Base-by-base conservation (phyloP, 2,113 vertebrate species). In the Notothenia rossii region DNA sequence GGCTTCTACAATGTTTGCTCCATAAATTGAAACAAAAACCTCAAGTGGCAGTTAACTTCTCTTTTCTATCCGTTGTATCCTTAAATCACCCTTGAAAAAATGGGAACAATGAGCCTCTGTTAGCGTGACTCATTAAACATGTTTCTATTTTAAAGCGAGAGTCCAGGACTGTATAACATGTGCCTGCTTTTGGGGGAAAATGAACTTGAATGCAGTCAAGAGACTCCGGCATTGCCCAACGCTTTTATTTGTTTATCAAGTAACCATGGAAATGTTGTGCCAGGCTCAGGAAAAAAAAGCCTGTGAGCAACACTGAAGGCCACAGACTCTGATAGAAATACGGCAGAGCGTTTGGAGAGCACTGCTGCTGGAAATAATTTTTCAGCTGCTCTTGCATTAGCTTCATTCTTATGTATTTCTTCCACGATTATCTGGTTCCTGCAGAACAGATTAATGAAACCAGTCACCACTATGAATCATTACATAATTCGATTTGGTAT, bases 231-330 rank as follows among this genome's bases (percentile, higher is more conserved):
- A 12, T 81, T 84, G 71, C 81, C 67, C 71, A 81, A 66, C 10
- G n/a, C 14, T 67, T 83, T 54, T 88, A 75, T 91, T 90, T 91
- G 85, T 89, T 88, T 81, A 22, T 71, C 4, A 0, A 14, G 90
- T 91, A 59, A 63, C 88, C 90, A 86, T 82, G 86, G 84, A 49
- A 58, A 91, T 18, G n/a, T 25, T 33, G 73, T 91, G 79, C 83
- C 76, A 77, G 51, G 58, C 59, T 64, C 11, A 45, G 40, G 46
- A 3, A 50, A 76, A 79, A 83, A 81, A 82, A 70, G 46, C 4
- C 49, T 77, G 46, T 73, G 70, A 79, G 72, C 72, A 86, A 48
- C 55, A 15, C 82, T 72, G 3, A 65, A 69, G 77, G 80, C 73
- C 36, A 40, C 36, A 40, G 36, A 40, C 36, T 40, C 36, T 40